Conservation (phyloP, 2,888 invertebrate species). For the Busseola fusca region DNA sequence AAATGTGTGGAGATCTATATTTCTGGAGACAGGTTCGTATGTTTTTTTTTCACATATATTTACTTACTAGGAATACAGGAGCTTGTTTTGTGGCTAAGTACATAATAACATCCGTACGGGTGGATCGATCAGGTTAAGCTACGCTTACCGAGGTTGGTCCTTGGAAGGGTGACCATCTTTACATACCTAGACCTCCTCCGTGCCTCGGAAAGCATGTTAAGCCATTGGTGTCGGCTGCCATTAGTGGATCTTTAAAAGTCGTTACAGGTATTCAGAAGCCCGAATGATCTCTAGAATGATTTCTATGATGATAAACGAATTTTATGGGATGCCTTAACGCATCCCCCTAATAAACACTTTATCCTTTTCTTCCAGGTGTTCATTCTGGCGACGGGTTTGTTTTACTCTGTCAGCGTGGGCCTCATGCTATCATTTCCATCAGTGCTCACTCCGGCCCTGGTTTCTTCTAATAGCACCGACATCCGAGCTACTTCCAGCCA, state of each 20-base stretch:
- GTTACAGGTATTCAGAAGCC: too few species aligned
- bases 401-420: constrained; percentile 61
- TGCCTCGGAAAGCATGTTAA: too few species aligned
- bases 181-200: too few species aligned
- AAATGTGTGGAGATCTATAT: constrained; percentile 39
- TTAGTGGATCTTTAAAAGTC: too few species aligned
- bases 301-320: neutral
- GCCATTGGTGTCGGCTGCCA: too few species aligned
- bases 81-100: neutral
- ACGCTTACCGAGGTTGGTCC: neutral
- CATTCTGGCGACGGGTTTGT: constrained; percentile 54
- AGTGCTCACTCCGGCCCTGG: constrained; percentile 66
- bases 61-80: neutral
- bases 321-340: neutral
- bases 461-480: constrained; percentile 63
- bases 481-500: constrained; percentile 66
- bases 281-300: neutral
- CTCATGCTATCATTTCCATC: constrained; percentile 67
- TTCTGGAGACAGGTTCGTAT: constrained; percentile 55
- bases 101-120: neutral
- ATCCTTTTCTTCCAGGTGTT: constrained; percentile 57
- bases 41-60: neutral
- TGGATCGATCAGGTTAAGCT: neutral
- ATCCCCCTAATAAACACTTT: neutral
- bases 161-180: neutral